Base-by-base conservation (phyloP, 2,113 vertebrate genomes). In the Eudyptes chrysolophus region DNA sequence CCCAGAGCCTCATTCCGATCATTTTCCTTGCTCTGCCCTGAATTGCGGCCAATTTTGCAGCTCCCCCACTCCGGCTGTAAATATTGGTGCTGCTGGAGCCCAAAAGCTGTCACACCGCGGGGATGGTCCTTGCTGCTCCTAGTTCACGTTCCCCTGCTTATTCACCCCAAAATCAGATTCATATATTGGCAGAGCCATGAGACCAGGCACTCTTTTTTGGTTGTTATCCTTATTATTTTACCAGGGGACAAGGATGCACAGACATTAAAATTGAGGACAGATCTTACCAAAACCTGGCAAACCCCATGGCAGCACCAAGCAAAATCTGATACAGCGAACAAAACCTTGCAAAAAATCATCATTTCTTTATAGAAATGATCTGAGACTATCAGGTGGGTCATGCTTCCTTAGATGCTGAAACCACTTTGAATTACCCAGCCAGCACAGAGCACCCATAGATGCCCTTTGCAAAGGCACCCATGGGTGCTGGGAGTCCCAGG, bases 201-300 rank as follows among this genome's bases (percentile, higher is more conserved):
- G 58, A 49, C 8, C 42, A 18, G 17, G 11, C 3, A 13, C 10
- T 2, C 0, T 1, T 70, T 52, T 69, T 48, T n/a, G 1, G 26
- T 48, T 29, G 3, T 25, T 44, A 25, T 21, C 34, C 22, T 24
- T 61, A 10, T 79, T 51, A 10, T 79, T 51, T 76, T 24, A 13
- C 18, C 3, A 0, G 11, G 26, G 13, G 3, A 76, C 11, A 34
- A 71, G 76, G 76, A 34, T 6, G 9, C 9, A 7, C 1, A 1
- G 17, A 38, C 6, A 7, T 24, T 9, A 57, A 66, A 84, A 57
- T 1, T 52, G 16, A 92, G 61, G 54, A 52, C 9, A 51, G 13
- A 54, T 64, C 49, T n/a, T 51, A 46, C 49, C 42, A 27, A 76
- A 84, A 52, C 29, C 57, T 30, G 46, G 16, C 25, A 92, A 62